phyloP scores from a whole-genome alignment of 2,888 invertebrate genomes.

The Hypomecis punctinalis region DNA sequence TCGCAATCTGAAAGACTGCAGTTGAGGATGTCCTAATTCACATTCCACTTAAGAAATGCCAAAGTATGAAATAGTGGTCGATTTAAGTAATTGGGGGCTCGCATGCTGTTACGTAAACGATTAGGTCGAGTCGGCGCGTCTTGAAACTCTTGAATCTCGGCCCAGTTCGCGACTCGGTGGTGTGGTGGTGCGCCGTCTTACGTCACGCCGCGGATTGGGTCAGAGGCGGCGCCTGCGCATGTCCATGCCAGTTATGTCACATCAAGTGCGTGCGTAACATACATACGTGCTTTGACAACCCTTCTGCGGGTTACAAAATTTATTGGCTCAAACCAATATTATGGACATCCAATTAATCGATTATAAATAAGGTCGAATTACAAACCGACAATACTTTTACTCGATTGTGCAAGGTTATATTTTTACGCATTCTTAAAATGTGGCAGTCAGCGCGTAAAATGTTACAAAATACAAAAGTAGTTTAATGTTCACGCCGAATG shows the following conservation, averaged over 20 bases:
- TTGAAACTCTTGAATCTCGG: conserved; percentile 58
- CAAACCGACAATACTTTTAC: conserved; percentile 33
- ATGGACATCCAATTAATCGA: conserved; percentile 44
- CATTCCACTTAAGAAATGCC: conserved; percentile 19
- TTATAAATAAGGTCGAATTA: conserved; percentile 39
- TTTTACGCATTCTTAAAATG: conserved; percentile 15
- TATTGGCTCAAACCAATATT: conserved; percentile 36
- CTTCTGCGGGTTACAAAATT: conserved; percentile 41
- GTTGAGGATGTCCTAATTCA: conserved; percentile 9
- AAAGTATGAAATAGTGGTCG: conserved; percentile 18
- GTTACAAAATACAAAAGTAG: conserved; percentile 19
- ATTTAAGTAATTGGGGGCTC: conserved; percentile 34
- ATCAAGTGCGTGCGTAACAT: conserved; percentile 61
- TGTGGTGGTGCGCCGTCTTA: conserved; percentile 55
- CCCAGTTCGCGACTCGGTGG: conserved; percentile 64
- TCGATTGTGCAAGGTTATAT: conserved; percentile 26
- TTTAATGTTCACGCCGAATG: conserved; percentile 39
- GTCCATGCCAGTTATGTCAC: conserved; percentile 75
- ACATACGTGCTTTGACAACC: conserved; percentile 55
- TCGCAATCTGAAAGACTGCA: background rate
- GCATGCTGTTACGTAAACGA: conserved; percentile 61
- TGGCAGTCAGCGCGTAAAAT: conserved; percentile 11
- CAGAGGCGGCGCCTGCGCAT: conserved; percentile 63
- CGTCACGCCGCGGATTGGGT: conserved; percentile 74
- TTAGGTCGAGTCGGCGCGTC: conserved; percentile 68